Conservation (phyloP, 2,113 vertebrate species). For the Rattus norvegicus region DNA sequence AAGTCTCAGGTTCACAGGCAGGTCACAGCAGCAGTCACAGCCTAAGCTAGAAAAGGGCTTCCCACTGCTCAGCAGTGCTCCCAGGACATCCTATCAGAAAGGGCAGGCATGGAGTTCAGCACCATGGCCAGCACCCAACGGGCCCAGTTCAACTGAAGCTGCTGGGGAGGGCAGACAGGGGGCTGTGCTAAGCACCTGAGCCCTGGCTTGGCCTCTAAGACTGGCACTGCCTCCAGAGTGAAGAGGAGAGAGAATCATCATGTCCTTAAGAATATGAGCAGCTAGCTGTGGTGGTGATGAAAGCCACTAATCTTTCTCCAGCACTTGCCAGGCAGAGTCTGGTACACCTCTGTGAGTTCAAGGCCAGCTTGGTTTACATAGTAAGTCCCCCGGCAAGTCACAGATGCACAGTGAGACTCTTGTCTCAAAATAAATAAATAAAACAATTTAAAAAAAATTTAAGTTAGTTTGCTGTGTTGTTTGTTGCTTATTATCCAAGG, state of each 20-base stretch:
- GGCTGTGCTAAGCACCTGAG: not conserved
- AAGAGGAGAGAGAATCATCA: not conserved
- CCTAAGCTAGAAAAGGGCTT: not conserved
- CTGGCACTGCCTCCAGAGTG: not conserved
- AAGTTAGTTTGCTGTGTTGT: not conserved
- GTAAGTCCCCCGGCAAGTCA: not conserved
- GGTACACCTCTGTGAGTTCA: not conserved
- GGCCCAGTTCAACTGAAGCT: accelerated
- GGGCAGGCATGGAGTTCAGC: not conserved
- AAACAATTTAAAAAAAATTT: not conserved
- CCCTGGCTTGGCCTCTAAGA: not conserved
- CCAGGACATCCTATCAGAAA: not conserved
- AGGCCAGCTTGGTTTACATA: not conserved
- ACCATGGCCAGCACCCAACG: not conserved
- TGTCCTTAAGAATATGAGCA: not conserved
- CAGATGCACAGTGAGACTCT: not conserved
- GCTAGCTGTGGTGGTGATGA: not conserved
- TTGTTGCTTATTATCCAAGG: not conserved
- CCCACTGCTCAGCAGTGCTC: not conserved
- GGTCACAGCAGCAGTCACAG: not conserved
- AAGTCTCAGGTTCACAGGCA: not conserved
- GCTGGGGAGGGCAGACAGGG: not conserved
- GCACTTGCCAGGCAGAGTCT: not conserved
- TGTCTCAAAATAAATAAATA: not conserved
- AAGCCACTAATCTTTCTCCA: not conserved